A percentile compares a stretch with the other conserved stretches of the same genome.
Conservation (phyloP, 2,888 invertebrate genomes). For the Ethmia dodecea region DNA sequence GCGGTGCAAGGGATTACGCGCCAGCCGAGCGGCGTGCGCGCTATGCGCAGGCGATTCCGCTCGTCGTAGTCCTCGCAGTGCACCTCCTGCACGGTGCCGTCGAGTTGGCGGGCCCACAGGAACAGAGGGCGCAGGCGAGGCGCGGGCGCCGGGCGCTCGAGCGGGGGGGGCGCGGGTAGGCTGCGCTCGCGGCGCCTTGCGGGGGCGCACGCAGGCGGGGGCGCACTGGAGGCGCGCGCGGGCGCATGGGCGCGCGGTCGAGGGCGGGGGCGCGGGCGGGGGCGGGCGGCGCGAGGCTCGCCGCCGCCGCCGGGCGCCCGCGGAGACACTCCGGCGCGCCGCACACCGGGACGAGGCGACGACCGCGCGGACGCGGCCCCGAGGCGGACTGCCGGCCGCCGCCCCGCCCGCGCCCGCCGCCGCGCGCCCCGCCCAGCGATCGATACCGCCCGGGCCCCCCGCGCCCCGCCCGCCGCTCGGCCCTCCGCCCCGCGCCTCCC, state of each 20-base stretch:
- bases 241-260: slow-evolving; percentile 79
- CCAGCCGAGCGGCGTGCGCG: slow-evolving; percentile 90
- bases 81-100: slow-evolving; percentile 89
- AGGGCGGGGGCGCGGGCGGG: slow-evolving; percentile 35
- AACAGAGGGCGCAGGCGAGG: slow-evolving; percentile 87
- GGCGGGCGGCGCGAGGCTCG: slow-evolving; percentile 71
- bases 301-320: slow-evolving; percentile 70
- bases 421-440: slow-evolving; percentile 54
- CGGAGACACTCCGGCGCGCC: slow-evolving; percentile 68
- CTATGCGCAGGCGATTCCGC: slow-evolving; percentile 88
- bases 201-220: slow-evolving; percentile 51
- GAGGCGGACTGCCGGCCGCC: slow-evolving; percentile 61
- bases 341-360: slow-evolving; percentile 64
- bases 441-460: slow-evolving; percentile 66
- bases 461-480: slow-evolving; percentile 35
- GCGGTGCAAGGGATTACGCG: slow-evolving; percentile 88
- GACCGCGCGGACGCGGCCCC: slow-evolving; percentile 74
- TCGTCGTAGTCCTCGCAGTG: slow-evolving; percentile 93
- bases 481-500: slow-evolving; percentile 57
- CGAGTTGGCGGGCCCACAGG: slow-evolving; percentile 89
- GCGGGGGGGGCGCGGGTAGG: slow-evolving; percentile 41
- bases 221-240: slow-evolving; percentile 47
- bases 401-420: slow-evolving; percentile 42
- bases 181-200: slow-evolving; percentile 58
- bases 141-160: slow-evolving; percentile 26